These are phyloP conservation scores for Mus caroli DNA, from an alignment of 2,797 vertebrate species.

Conservation along the genomic window DNA sequence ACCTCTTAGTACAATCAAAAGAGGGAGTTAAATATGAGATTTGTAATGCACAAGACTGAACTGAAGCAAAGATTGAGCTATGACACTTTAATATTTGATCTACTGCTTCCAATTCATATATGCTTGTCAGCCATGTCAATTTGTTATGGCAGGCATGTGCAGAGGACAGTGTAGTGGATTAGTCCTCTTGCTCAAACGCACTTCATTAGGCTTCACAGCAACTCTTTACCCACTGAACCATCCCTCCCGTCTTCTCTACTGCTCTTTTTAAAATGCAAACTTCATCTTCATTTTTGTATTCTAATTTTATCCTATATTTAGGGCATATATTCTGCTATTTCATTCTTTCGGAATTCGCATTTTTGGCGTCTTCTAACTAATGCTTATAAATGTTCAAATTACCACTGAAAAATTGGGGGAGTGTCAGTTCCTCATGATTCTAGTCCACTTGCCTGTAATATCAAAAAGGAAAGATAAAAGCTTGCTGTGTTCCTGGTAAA, in stretches of 20 bases:
- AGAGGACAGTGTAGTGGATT: neutral
- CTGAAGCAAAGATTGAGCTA: neutral
- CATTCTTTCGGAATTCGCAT: neutral
- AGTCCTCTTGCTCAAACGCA: neutral
- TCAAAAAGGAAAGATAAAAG: constrained; percentile 2
- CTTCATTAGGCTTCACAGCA: neutral
- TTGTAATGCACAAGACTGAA: neutral
- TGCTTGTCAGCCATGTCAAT: neutral
- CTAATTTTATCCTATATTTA: constrained; percentile 29
- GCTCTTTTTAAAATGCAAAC: neutral
- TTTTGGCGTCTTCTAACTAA: constrained; percentile 2
- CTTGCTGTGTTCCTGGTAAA: neutral
- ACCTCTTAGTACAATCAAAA: neutral
- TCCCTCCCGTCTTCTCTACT: neutral
- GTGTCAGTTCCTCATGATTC: neutral
- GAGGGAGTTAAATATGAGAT: neutral
- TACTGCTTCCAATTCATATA: neutral
- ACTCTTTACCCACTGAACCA: neutral
- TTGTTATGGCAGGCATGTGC: neutral
- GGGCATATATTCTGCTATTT: constrained; percentile 1
- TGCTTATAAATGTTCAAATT: neutral
- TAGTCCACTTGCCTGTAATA: neutral
- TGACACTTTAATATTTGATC: neutral
- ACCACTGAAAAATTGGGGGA: neutral
- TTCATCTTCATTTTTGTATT: neutral